Conservation (phyloP, 2,888 invertebrate species). For the Polylopha cassiicola region DNA sequence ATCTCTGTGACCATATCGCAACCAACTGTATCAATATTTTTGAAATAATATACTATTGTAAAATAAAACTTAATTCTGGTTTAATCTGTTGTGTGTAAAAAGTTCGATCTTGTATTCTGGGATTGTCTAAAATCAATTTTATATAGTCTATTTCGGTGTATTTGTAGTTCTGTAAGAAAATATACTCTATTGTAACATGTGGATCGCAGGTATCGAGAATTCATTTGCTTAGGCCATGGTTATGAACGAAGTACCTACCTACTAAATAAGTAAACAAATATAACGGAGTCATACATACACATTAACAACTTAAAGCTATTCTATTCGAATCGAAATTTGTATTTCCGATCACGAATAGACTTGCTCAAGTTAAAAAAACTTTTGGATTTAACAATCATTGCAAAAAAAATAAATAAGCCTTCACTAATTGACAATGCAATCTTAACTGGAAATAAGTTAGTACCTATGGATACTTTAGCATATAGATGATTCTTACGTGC, state of each 20-base stretch:
- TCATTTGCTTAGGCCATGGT: slow-evolving; percentile 12
- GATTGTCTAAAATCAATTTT: slow-evolving; percentile 71
- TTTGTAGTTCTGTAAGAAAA: slow-evolving; percentile 67
- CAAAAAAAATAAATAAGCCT: too few relatives aligned
- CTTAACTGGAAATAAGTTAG: too few relatives aligned
- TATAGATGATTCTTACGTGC: too few relatives aligned
- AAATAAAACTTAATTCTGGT: slow-evolving; percentile 48
- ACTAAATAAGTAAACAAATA: slow-evolving; percentile 9
- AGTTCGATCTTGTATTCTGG: slow-evolving; percentile 78
- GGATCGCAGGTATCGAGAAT: slow-evolving; percentile 42
- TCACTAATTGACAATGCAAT: too few relatives aligned
- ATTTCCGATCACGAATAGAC: too few relatives aligned
- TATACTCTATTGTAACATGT: slow-evolving; percentile 72
- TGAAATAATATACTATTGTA: slow-evolving; percentile 34
- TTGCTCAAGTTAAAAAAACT: too few relatives aligned
- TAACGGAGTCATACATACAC: slow-evolving; percentile 12
- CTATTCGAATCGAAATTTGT: too few relatives aligned
- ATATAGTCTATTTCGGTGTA: slow-evolving; percentile 69
- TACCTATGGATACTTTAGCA: too few relatives aligned
- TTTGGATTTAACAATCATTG: too few relatives aligned
- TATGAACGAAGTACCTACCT: neutral
- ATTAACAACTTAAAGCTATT: neutral
- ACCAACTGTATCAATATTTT: slow-evolving; percentile 57
- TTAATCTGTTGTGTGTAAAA: slow-evolving; percentile 68
- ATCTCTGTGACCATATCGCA: slow-evolving; percentile 71